phyloP scores from a whole-genome alignment of 2,888 invertebrate species.

The Cryptus viduatorius region DNA sequence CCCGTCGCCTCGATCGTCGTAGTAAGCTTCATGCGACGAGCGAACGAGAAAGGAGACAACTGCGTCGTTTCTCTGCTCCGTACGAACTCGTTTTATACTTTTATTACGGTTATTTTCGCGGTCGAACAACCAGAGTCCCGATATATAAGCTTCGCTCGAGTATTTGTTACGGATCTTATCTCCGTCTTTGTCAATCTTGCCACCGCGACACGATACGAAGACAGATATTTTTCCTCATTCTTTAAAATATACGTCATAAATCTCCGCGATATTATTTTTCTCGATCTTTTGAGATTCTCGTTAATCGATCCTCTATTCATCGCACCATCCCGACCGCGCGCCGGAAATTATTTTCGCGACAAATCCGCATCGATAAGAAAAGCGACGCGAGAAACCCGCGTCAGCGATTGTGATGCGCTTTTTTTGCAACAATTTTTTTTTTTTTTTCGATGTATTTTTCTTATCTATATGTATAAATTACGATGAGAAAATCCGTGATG shows the following conservation, averaged over 20 bases:
- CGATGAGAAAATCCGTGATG: not conserved
- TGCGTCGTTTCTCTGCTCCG: slow-evolving; percentile 33
- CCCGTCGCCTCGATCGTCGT: slow-evolving; percentile 24
- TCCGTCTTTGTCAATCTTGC: slow-evolving; percentile 22
- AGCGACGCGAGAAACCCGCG: no score
- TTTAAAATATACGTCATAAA: slow-evolving; percentile 2
- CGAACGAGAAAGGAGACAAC: slow-evolving; percentile 29
- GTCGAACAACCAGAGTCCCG: slow-evolving; percentile 35
- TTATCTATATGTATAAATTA: not conserved
- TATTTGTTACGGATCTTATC: slow-evolving; percentile 74
- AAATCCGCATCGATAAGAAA: no score
- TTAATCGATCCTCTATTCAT: not conserved
- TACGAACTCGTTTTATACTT: slow-evolving; percentile 57
- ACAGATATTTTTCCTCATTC: slow-evolving; percentile 35
- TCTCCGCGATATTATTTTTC: slow-evolving; percentile 31
- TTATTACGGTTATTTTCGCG: slow-evolving; percentile 62
- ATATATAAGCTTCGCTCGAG: slow-evolving; percentile 44
- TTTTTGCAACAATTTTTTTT: not conserved
- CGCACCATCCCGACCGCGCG: no score
- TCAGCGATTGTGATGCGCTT: not conserved
- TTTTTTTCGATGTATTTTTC: not conserved
- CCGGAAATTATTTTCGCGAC: no score
- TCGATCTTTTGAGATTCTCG: slow-evolving; percentile 56
- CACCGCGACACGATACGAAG: slow-evolving; percentile 29
- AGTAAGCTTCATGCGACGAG: slow-evolving; percentile 29